phyloP scores from a whole-genome alignment of 2,888 invertebrate genomes.

The Peribatodes rhomboidaria region DNA sequence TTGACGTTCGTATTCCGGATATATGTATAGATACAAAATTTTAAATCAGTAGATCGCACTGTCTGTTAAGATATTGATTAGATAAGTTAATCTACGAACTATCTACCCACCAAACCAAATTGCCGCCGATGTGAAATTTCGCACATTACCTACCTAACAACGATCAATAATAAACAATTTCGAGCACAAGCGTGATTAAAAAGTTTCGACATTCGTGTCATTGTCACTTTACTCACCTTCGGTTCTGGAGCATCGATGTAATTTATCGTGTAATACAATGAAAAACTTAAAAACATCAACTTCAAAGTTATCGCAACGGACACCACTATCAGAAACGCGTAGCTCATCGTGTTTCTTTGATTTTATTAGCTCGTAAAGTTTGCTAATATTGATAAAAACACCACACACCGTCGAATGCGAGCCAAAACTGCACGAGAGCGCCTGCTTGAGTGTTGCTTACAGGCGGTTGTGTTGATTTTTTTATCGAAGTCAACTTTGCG shows the following conservation, averaged over 20 bases:
- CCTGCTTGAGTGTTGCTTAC: conserved; percentile 53
- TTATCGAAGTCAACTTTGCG: conserved; percentile 66
- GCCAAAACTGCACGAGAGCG: conserved; percentile 67
- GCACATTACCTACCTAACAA: not conserved
- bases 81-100: conserved; percentile 15
- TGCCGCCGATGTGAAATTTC: not conserved
- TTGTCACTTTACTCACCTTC: conserved; percentile 59
- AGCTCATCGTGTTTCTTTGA: conserved; percentile 55
- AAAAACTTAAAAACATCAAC: conserved; percentile 76
- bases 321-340: conserved; percentile 78
- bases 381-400: conserved; percentile 41
- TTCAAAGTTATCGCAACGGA: conserved; percentile 76
- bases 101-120: not conserved
- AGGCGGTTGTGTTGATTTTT: conserved; percentile 68
- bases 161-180: not conserved
- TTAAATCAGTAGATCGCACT: not conserved
- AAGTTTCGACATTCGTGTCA: conserved; percentile 36
- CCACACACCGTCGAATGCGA: conserved; percentile 54
- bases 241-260: conserved; percentile 50
- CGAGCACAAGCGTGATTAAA: conserved; percentile 12
- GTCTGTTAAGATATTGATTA: conserved; percentile 14
- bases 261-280: conserved; percentile 74
- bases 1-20: no score
- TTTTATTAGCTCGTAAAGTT: conserved; percentile 23
- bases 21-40: no score